A percentile compares a stretch with the other conserved stretches of the same genome.
Conservation (phyloP, 92 coral and sea anemone genomes). For the Parazoanthus darwini region DNA sequence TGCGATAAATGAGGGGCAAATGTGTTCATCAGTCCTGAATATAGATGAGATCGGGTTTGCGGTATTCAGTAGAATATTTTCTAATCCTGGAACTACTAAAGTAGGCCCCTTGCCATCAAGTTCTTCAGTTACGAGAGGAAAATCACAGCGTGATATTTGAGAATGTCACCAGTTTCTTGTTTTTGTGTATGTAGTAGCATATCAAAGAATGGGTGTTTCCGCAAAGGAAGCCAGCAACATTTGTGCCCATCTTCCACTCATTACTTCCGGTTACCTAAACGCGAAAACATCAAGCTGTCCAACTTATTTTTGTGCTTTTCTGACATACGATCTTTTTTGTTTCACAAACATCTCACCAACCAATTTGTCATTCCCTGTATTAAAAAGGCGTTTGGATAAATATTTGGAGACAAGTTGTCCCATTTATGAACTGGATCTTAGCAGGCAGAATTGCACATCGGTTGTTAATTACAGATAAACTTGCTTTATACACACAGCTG, state of each 20-base stretch:
- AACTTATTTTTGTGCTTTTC: conserved; percentile 4
- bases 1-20: neutral
- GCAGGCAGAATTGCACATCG: neutral
- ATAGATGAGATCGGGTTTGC: neutral
- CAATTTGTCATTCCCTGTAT: conserved; percentile 36
- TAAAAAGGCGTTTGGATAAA: conserved; percentile 26
- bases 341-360: conserved; percentile 27
- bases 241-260: neutral
- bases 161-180: neutral
- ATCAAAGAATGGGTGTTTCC: neutral
- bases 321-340: conserved; percentile 20
- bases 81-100: neutral
- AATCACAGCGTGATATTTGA: neutral
- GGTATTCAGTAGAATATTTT: neutral
- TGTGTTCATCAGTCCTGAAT: neutral
- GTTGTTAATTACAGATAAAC: conserved; percentile 19
- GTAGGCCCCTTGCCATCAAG: conserved; percentile 22
- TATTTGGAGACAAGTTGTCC: conserved; percentile 35
- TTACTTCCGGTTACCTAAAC: neutral
- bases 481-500: neutral
- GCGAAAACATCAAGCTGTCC: neutral
- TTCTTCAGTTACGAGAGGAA: neutral
- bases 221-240: neutral
- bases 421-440: conserved; percentile 8
- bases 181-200: neutral